A percentile compares a stretch with the other conserved stretches of the same genome.
Conservation (phyloP, 2,797 vertebrate genomes). For the Tapera naevia region DNA sequence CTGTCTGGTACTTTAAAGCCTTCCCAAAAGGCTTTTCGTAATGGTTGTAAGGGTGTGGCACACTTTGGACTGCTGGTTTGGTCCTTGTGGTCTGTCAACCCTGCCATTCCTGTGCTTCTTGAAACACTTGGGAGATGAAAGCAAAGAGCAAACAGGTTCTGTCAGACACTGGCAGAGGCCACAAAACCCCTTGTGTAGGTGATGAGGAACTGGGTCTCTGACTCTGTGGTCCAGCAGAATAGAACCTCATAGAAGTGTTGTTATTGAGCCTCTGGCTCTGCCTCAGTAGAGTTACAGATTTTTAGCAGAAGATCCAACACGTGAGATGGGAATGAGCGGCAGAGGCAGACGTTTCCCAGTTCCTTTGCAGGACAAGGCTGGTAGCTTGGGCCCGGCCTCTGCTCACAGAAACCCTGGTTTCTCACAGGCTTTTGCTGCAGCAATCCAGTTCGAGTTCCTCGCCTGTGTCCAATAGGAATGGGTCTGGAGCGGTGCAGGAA, state of each 20-base stretch:
- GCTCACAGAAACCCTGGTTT: background rate
- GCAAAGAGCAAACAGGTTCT: conserved; percentile 33
- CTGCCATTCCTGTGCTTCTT: conserved; percentile 25
- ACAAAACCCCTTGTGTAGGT: background rate
- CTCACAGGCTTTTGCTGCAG: background rate
- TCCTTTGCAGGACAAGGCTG: background rate
- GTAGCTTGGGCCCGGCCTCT: background rate
- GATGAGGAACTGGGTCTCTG: background rate
- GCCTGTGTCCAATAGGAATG: background rate
- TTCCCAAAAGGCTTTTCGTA: background rate
- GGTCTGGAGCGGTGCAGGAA: background rate
- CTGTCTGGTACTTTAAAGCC: background rate
- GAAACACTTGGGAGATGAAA: conserved; percentile 30
- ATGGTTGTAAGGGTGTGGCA: background rate
- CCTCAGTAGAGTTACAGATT: background rate
- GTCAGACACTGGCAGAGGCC: conserved; percentile 16
- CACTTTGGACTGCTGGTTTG: background rate
- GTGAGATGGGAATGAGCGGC: background rate
- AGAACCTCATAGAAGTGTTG: background rate
- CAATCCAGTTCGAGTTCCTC: background rate
- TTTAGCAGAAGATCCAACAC: background rate
- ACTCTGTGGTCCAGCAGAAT: background rate
- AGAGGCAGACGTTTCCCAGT: background rate
- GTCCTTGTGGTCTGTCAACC: conserved; percentile 5
- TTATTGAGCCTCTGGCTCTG: background rate